These are phyloP conservation scores for Calyptommatus sinebrachiatus DNA, from an alignment of 2,113 vertebrate species.

Conservation along the genomic window DNA sequence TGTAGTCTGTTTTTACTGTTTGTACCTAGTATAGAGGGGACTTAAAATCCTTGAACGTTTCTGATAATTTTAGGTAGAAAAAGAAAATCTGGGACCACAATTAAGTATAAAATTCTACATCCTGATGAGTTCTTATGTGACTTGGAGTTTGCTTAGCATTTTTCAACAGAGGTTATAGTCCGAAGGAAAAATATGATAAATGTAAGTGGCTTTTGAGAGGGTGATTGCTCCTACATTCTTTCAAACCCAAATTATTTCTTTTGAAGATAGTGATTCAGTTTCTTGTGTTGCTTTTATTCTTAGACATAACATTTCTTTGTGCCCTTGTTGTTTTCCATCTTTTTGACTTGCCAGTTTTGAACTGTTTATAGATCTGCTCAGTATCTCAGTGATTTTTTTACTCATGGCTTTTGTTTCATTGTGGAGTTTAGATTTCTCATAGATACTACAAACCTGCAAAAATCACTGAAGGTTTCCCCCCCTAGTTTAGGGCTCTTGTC, in stretches of 20 bases:
- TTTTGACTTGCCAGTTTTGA: constrained; percentile 18
- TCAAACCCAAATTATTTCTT: neutral
- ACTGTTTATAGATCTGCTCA: constrained; percentile 5
- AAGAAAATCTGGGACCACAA: neutral
- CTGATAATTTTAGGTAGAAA: neutral
- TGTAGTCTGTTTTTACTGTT: neutral
- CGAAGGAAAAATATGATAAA: neutral
- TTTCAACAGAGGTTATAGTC: neutral
- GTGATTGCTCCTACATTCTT: neutral
- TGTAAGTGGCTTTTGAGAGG: neutral
- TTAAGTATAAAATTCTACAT: neutral
- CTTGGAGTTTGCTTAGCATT: neutral
- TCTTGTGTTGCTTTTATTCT: constrained; percentile 2
- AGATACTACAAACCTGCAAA: neutral
- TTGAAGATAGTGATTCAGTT: neutral
- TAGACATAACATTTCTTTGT: constrained; percentile 18
- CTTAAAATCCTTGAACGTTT: constrained; percentile 7
- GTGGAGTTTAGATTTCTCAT: constrained; percentile 26
- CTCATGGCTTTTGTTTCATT: constrained; percentile 47
- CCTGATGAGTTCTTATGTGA: neutral
- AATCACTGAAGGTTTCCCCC: constrained; percentile 28
- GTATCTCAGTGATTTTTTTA: constrained; percentile 24
- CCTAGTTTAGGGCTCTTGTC: constrained; percentile 29
- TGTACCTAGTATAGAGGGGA: neutral
- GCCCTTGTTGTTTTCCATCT: constrained; percentile 16